Evolutionary conservation across 2,797 vertebrate genomes (phyloP).

Genomic region (Odontamblyopus lacepedii): DNA sequence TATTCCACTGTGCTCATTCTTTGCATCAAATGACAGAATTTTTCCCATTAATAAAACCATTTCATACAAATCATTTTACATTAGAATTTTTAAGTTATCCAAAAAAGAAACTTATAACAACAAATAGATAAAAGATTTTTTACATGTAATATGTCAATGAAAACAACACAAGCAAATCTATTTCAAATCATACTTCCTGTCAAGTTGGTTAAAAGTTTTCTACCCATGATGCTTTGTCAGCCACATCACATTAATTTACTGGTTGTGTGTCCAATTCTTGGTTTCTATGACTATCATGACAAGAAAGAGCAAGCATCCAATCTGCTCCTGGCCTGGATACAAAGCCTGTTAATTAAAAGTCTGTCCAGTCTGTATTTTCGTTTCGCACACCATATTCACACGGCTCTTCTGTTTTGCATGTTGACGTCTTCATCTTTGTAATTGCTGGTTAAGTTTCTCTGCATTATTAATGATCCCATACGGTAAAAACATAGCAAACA

Average conservation of each 20-base stretch:
- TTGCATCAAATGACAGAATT: too few species aligned
- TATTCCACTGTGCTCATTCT: too few species aligned
- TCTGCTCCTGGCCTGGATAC: constrained; percentile 67
- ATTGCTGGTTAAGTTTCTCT: constrained; percentile 62
- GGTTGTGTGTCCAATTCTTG: constrained; percentile 49
- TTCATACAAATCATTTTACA: too few species aligned
- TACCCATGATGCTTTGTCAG: constrained; percentile 40
- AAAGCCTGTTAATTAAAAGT: constrained; percentile 77
- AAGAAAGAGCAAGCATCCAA: constrained; percentile 64
- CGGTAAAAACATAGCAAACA: constrained; percentile 65
- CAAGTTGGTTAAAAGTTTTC: constrained; percentile 30
- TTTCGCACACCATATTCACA: constrained; percentile 56
- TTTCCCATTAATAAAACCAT: too few species aligned
- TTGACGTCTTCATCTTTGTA: constrained; percentile 76
- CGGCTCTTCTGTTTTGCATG: constrained; percentile 61
- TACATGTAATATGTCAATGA: not conserved
- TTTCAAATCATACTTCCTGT: constrained; percentile 18
- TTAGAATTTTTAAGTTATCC: not conserved
- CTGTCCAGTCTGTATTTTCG: constrained; percentile 63
- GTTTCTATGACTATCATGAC: constrained; percentile 62
- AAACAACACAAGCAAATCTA: not conserved
- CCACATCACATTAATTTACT: constrained; percentile 51
- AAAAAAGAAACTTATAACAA: not conserved
- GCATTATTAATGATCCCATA: constrained; percentile 71
- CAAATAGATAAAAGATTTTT: not conserved